Evolutionary conservation across 1,140 invertebrate genomes (phyloP).

Genomic region (Cydia fagiglandana): DNA sequence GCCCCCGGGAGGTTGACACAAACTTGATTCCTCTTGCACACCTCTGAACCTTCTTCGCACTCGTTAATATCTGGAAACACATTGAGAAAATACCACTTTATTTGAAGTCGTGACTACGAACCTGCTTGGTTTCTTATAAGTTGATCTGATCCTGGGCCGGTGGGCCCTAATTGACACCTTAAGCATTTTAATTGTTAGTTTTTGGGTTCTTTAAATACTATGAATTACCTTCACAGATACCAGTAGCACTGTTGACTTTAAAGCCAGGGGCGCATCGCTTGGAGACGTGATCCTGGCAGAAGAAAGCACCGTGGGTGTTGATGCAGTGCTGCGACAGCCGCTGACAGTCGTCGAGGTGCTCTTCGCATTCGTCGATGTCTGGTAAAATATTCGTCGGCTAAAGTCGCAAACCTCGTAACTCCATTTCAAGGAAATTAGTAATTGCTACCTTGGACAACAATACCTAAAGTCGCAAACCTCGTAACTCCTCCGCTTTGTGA

Average conservation of each 20-base stretch:
- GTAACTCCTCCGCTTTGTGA: too few relatives aligned
- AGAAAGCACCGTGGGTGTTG: constrained; percentile 85
- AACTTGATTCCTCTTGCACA: constrained; percentile 82
- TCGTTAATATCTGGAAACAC: constrained; percentile 86
- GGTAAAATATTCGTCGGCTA: constrained; percentile 35
- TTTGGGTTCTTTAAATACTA: background rate
- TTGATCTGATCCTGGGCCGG: too few relatives aligned
- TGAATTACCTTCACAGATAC: constrained; percentile 81
- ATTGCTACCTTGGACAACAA: too few relatives aligned
- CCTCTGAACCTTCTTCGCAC: constrained; percentile 82
- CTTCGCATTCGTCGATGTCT: constrained; percentile 87
- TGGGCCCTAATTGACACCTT: too few relatives aligned
- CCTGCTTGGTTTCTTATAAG: too few relatives aligned
- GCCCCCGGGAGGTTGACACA: constrained; percentile 88
- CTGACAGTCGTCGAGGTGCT: constrained; percentile 82
- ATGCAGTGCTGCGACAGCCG: constrained; percentile 83
- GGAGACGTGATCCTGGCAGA: constrained; percentile 82
- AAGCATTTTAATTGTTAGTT: too few relatives aligned
- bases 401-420: too few relatives aligned
- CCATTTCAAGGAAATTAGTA: too few relatives aligned
- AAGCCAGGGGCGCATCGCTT: constrained; percentile 85
- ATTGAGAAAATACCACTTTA: background rate
- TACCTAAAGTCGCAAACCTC: too few relatives aligned
- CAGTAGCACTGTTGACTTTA: constrained; percentile 80
- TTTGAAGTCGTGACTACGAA: too few relatives aligned